Conservation (phyloP, 2,888 invertebrate genomes). For the Crocallis elinguaria region DNA sequence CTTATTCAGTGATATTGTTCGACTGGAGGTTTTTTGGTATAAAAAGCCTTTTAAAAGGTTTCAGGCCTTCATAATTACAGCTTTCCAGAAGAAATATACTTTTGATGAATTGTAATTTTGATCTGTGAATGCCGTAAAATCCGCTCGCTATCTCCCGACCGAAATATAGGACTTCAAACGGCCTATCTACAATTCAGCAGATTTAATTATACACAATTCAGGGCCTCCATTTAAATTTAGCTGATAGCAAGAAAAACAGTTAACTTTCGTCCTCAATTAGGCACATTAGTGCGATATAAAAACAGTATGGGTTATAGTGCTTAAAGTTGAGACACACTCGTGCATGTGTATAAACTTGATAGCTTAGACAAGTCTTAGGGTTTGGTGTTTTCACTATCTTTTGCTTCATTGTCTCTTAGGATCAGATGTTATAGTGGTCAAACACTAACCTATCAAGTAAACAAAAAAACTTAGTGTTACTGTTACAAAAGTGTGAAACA, state of each 20-base stretch:
- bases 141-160: constrained; percentile 1
- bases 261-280: constrained; percentile 27
- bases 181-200: constrained; percentile 18
- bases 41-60: too few species aligned
- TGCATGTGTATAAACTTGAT: too few species aligned
- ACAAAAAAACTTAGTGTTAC: too few species aligned
- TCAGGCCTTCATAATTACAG: too few species aligned
- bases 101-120: not conserved
- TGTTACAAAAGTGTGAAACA: too few species aligned
- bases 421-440: too few species aligned
- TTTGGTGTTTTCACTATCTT: too few species aligned
- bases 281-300: constrained; percentile 2
- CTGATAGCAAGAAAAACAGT: constrained; percentile 31
- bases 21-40: too few species aligned
- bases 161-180: constrained; percentile 13
- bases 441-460: too few species aligned
- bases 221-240: constrained; percentile 20
- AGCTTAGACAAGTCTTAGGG: too few species aligned
- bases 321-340: not conserved
- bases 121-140: not conserved
- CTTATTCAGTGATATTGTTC: too few species aligned
- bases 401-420: too few species aligned
- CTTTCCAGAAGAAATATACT: not conserved
- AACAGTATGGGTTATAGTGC: constrained; percentile 12
- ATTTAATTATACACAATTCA: constrained; percentile 27